Base-by-base conservation (phyloP, 2,797 vertebrate species). In the Clarias pachynema region DNA sequence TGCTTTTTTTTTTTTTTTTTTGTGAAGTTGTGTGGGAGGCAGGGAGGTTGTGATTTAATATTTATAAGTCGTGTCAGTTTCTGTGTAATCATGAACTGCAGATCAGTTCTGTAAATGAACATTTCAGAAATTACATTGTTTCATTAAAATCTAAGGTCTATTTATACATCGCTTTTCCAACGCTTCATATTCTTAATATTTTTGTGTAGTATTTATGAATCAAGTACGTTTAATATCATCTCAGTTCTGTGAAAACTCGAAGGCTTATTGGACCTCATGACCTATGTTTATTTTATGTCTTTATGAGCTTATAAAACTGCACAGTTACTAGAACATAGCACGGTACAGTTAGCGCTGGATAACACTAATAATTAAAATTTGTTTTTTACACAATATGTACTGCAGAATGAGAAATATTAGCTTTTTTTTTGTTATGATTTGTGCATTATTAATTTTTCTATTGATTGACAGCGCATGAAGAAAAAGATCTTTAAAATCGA, bases 161-260 rank as follows among this genome's bases (percentile, higher is more conserved):
- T 65, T 66, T 65, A 26, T 65, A 31, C n/a, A 31, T 2, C 40
- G 75, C 29, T 20, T 60, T 78, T 24, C 31, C 31, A 31, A 60
- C 29, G 29, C 29, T 34, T 37, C 82, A 9, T 74, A 73, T 31
- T 29, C 40, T 34, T 49, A 37, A 53, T 73, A 79, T 53, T 63
- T 60, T 49, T 77, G 18, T 37, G 49, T 70, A 60, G 56, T 44
- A 37, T 85, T 80, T 85, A 85, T 80, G 66, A 85, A 72, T 80
- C 77, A 63, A 10, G 37, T 84, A 57, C 31, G 16, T 77, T 84
- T 66, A 44, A 63, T 63, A 80, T 53, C 16, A 70, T 60, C 57
- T 72, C 26, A 44, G 73, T 53, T 81, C 22, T 81, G 29, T 85
- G 40, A 72, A 60, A 82, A 66, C 49, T 31, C 10, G 4, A 81